Percentiles rank a stretch among this genome's conserved stretches.
Conservation (phyloP, 2,113 vertebrate species). For the Odontophorus gujanensis region DNA sequence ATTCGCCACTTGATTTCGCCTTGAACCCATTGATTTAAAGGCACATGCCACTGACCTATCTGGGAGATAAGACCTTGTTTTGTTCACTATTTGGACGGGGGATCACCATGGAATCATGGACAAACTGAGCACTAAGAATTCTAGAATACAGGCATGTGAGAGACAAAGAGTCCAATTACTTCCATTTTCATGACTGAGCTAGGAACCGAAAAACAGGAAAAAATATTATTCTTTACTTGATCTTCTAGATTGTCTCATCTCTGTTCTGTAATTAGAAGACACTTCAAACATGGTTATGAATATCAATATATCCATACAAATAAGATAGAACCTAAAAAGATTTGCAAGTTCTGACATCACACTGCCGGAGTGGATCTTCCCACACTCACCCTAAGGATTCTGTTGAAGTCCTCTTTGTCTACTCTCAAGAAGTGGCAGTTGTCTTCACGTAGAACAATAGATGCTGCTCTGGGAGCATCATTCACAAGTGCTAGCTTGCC, state of each 20-base stretch:
- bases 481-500: conserved; percentile 98
- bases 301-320: neutral
- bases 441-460: conserved; percentile 95
- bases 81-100: neutral
- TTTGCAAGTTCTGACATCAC: neutral
- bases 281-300: neutral
- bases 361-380: neutral
- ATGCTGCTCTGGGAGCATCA: conserved; percentile 95
- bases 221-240: neutral
- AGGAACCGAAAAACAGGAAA: neutral
- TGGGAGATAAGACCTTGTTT: neutral
- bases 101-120: neutral
- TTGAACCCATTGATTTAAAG: neutral
- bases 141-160: neutral
- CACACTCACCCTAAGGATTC: conserved; percentile 91
- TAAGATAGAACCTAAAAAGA: neutral
- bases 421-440: conserved; percentile 98
- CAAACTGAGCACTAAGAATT: neutral
- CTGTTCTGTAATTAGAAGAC: neutral
- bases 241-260: neutral
- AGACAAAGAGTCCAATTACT: neutral
- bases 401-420: conserved; percentile 98
- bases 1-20: neutral
- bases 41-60: neutral
- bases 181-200: neutral